Evolutionary conservation across 2,888 invertebrate species (phyloP), one percentile per base, ranked within the genome.

Genomic region (Rhaphigaster nebulosa): DNA sequence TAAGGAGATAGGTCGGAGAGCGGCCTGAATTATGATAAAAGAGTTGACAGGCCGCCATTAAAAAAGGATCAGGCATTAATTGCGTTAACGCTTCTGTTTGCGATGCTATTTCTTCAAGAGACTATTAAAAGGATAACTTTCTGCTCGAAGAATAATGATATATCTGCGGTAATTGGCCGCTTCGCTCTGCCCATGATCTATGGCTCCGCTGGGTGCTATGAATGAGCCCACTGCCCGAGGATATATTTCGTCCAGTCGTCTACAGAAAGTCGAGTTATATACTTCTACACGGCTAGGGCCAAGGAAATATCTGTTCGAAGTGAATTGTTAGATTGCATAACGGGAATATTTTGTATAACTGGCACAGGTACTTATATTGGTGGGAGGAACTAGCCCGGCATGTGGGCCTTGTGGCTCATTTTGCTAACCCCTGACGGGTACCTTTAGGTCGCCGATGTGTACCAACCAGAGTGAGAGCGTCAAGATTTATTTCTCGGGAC

Each of bases 61-160:
- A 89, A 89, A 41, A 23, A 65, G 88, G 88, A 88, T 65, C 88
- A 65, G 65, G 26, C 50, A 70, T 70, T 45, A 45, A 70, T 50
- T 70, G 89, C 41, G 50, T 89, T 70, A 70, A 50, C 70, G 89
- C 70, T 89, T 89, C 89, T 89, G 89, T 89, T 89, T 70, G 70
- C 89, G 15, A 1, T 70, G 45, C n/a, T 50, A 70, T 50, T 50
- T 89, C 60, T 89, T 65, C 26, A 23, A 38, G 18, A 8, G 6
- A 4, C 18, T 23, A 23, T 23, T 54, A 54, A 54, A 60, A n/a
- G 65, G 18, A 65, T 34, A 65, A 18, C 65, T 65, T n/a, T 65
- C 65, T 5, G 8, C 65, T 65, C 29, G 15, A 34, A 65, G 5
- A 5, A 29, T 65, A 65, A 65, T 65, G 5, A 65, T 34, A 34